Percentiles rank a stretch among this genome's conserved stretches.
These are phyloP conservation scores for Takifugu ocellatus DNA, from an alignment of 2,797 vertebrate genomes.

Conservation along the genomic window DNA sequence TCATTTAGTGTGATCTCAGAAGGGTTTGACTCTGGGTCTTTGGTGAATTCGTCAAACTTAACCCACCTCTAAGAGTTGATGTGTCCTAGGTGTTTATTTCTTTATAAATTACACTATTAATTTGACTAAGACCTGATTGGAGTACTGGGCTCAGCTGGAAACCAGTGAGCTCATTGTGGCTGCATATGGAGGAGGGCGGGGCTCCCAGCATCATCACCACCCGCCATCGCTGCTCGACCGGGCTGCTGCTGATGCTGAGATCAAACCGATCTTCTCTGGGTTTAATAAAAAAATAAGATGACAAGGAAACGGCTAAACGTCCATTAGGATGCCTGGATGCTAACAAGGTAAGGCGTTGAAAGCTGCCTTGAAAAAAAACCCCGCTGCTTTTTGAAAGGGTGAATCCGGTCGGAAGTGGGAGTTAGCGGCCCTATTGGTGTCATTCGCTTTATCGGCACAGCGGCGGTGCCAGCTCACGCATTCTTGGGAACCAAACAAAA, in stretches of 20 bases:
- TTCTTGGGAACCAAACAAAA: background rate
- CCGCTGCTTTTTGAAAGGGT: background rate
- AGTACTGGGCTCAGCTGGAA: slow-evolving; percentile 29
- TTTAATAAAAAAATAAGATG: slow-evolving; percentile 18
- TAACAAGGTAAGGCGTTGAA: slow-evolving; percentile 72
- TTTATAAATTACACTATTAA: too few relatives aligned
- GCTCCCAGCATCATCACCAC: slow-evolving; percentile 77
- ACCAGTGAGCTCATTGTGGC: slow-evolving; percentile 73
- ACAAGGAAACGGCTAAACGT: slow-evolving; percentile 72
- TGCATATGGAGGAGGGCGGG: slow-evolving; percentile 73
- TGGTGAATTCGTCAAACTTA: too few relatives aligned
- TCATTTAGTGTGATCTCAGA: too few relatives aligned
- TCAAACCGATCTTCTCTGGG: slow-evolving; percentile 18
- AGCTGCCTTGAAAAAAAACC: background rate
- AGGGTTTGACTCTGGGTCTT: too few relatives aligned
- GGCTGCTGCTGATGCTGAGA: slow-evolving; percentile 82
- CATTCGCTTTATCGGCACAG: slow-evolving; percentile 26
- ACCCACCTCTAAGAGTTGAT: background rate
- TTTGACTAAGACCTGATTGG: too few relatives aligned
- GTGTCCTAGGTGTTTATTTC: background rate
- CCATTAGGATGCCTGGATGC: slow-evolving; percentile 56
- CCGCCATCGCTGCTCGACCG: slow-evolving; percentile 70
- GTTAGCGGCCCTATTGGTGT: slow-evolving; percentile 43
- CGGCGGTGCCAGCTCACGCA: slow-evolving; percentile 4
- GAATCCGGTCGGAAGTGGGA: slow-evolving; percentile 19